phyloP scores from a whole-genome alignment of 2,113 vertebrate genomes.

The Gambusia holbrooki region DNA sequence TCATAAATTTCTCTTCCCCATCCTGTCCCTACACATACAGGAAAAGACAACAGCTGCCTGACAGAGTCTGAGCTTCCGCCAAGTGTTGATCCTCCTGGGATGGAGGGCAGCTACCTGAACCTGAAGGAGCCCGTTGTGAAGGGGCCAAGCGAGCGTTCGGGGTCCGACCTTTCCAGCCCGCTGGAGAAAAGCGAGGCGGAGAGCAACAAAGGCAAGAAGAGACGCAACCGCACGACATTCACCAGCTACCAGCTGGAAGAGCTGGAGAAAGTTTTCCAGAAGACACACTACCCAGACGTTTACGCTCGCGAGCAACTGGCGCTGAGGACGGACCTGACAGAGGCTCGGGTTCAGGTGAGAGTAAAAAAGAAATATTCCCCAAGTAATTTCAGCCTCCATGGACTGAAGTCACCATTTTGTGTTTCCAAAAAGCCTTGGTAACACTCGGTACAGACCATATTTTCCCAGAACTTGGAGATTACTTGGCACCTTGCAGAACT shows the following conservation, averaged over 20 bases:
- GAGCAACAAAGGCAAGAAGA: slow-evolving; percentile 96
- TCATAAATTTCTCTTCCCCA: not conserved
- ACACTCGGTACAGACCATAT: not conserved
- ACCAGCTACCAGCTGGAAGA: slow-evolving; percentile 97
- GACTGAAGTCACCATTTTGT: not conserved
- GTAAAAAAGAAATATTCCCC: not conserved
- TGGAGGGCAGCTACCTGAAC: slow-evolving; percentile 93
- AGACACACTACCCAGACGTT: slow-evolving; percentile 96
- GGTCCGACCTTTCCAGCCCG: slow-evolving; percentile 85
- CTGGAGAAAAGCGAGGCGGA: slow-evolving; percentile 91
- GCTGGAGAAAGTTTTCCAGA: slow-evolving; percentile 97
- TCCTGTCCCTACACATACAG: slow-evolving; percentile 65
- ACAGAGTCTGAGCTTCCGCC: slow-evolving; percentile 86
- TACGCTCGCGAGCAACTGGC: slow-evolving; percentile 96
- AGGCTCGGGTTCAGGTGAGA: slow-evolving; percentile 93
- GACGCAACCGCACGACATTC: slow-evolving; percentile 95
- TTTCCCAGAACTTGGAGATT: not conserved
- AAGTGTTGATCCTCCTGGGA: slow-evolving; percentile 85
- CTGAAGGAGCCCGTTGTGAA: slow-evolving; percentile 89
- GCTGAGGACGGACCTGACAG: slow-evolving; percentile 94
- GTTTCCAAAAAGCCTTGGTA: not conserved
- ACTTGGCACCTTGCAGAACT: not conserved
- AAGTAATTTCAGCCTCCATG: not conserved
- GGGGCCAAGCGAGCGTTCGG: slow-evolving; percentile 83
- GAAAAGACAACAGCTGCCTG: slow-evolving; percentile 87